These are phyloP conservation scores for Aspidiotus destructor DNA, from an alignment of 2,888 invertebrate genomes.

Conservation along the genomic window DNA sequence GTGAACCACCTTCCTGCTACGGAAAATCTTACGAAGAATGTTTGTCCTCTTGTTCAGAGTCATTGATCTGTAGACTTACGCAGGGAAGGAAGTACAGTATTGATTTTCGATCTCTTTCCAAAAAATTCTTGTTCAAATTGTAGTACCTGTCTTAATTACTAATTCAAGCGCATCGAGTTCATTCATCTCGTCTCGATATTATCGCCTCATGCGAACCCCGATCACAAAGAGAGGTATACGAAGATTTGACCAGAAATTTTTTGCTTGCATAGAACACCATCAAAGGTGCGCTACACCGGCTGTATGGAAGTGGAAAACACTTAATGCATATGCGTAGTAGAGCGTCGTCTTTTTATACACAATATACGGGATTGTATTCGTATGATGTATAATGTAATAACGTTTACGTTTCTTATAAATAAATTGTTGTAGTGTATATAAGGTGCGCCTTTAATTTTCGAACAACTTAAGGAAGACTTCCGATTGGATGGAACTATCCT, in stretches of 20 bases:
- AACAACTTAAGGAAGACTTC: constrained; percentile 10
- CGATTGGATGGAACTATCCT: constrained; percentile 21
- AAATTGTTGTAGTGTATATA: constrained; percentile 19
- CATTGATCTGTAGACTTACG: too few species aligned
- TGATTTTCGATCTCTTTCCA: too few species aligned
- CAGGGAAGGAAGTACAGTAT: too few species aligned
- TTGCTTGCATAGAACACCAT: constrained; percentile 14
- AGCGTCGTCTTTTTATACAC: constrained; percentile 14
- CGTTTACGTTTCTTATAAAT: constrained; percentile 29
- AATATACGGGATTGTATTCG: constrained; percentile 12
- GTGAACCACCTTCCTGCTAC: too few species aligned
- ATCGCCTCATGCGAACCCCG: too few species aligned
- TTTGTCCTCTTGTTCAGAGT: too few species aligned
- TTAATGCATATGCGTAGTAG: constrained; percentile 8
- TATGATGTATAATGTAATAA: constrained; percentile 27
- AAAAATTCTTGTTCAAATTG: too few species aligned
- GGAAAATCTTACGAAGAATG: too few species aligned
- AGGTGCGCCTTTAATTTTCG: constrained; percentile 26
- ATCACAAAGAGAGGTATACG: too few species aligned
- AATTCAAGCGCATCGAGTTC: too few species aligned
- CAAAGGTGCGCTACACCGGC: background rate
- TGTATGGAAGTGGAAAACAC: constrained; percentile 3
- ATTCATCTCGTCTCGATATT: too few species aligned
- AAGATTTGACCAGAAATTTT: constrained; percentile 5
- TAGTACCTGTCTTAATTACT: too few species aligned